Conservation (phyloP, 2,888 invertebrate species). For the Ariolimax columbianus region DNA sequence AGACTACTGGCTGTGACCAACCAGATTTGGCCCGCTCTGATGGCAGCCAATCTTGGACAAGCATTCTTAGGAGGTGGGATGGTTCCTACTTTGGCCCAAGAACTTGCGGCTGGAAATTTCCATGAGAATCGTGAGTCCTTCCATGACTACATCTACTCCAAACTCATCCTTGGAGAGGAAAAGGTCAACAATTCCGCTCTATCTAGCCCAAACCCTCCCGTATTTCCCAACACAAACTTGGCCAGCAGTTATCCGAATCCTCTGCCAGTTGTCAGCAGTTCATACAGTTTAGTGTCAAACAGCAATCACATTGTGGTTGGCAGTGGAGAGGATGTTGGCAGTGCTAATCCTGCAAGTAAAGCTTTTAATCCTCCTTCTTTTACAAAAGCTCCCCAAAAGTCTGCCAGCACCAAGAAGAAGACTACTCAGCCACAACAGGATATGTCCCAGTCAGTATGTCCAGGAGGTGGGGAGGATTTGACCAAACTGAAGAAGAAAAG, state of each 20-base stretch:
- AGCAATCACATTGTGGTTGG: not conserved
- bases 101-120: conserved; percentile 44
- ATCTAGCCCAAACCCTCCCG: conserved; percentile 27
- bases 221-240: conserved; percentile 48
- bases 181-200: conserved; percentile 1
- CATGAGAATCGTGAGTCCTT: conserved; percentile 47
- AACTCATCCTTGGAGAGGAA: conserved; percentile 47
- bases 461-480: not conserved
- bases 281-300: conserved; percentile 1
- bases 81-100: conserved; percentile 43
- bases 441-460: not conserved
- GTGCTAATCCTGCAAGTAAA: not conserved
- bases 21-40: not conserved
- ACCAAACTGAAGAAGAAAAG: conserved; percentile 47
- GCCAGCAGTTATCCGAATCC: conserved; percentile 42
- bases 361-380: not conserved
- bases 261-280: not conserved
- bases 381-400: conserved; percentile 12
- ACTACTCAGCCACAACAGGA: not conserved
- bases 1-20: not conserved
- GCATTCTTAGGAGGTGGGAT: conserved; percentile 44
- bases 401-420: conserved; percentile 45
- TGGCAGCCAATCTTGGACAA: conserved; percentile 49
- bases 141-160: conserved; percentile 52
- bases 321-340: not conserved